Base-by-base conservation (phyloP, 1,140 invertebrate genomes). In the Tetragonula clypearis region DNA sequence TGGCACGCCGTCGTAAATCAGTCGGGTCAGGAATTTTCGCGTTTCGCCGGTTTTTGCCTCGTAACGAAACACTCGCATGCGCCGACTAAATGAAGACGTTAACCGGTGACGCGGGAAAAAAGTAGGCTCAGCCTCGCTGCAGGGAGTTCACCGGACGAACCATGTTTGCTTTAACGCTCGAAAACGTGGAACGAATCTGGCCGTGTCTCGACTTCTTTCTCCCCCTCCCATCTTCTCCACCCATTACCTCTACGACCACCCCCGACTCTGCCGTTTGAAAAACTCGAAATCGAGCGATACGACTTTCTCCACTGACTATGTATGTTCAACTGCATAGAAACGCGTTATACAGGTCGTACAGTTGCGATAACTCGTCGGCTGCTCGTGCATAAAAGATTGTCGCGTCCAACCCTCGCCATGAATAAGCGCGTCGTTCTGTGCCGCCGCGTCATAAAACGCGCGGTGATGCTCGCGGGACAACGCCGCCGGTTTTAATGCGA, bases 1-100 rank as follows among this genome's bases (percentile, higher is more conserved):
- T 88, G 82, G 75, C 86, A 75, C 85, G 71, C n/a, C 41, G 85
- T 86, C 93, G 92, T 94, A 93, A 93, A 94, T 94, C 91, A 94
- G 86, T 66, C 86, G 77, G 79, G 74, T 73, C 68, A 17, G 84
- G 85, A 87, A 91, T 92, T 92, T 92, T 92, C 90, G 88, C 87
- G 87, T 92, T 92, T 92, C 89, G 86, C 90, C 76, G 84, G 88
- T 92, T 93, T 93, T 92, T 92, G 87, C 84, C 73, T 62, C 85
- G 76, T 74, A 82, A 41, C 86, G 80, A 74, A 86, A 75, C 74
- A 21, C 66, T 73, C 35, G 85, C 85, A 74, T 56, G 55, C 62
- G 30, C 26, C n/a, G 26, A 56, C 58, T 81, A 87, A 91, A 92
- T 91, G 89, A 92, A 93, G 90, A 90, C 90, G 86, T 92, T 88